phyloP scores from a whole-genome alignment of 2,888 invertebrate species.

The Cyclophora albipunctata region DNA sequence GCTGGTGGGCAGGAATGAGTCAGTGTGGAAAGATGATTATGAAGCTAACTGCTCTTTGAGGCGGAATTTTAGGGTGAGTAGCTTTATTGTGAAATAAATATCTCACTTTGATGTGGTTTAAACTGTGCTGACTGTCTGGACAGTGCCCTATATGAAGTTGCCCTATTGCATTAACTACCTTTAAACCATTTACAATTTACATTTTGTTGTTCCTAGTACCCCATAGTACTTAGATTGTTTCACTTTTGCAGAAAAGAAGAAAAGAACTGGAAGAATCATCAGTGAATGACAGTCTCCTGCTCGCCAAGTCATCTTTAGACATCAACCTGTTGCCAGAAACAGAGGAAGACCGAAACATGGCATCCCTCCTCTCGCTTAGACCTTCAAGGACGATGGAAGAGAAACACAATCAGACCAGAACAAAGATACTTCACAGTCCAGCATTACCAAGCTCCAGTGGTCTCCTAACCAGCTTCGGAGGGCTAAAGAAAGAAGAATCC shows the following conservation, averaged over 20 bases:
- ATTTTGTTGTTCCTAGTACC: too few relatives aligned
- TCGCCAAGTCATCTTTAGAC: constrained; percentile 84
- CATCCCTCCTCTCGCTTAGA: constrained; percentile 82
- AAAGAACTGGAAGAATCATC: constrained; percentile 82
- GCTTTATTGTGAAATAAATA: background rate
- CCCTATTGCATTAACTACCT: too few relatives aligned
- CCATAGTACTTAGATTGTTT: too few relatives aligned
- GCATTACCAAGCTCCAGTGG: constrained; percentile 74
- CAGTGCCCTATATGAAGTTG: too few relatives aligned
- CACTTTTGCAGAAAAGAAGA: constrained; percentile 73
- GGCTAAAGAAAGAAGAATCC: constrained; percentile 72
- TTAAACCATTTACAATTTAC: too few relatives aligned
- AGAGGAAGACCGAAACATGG: constrained; percentile 86
- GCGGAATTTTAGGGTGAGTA: constrained; percentile 87
- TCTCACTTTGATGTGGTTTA: too few relatives aligned
- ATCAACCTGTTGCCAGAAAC: constrained; percentile 86
- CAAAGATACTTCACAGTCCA: constrained; percentile 70
- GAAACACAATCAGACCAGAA: constrained; percentile 63
- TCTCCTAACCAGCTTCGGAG: constrained; percentile 66
- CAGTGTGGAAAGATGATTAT: constrained; percentile 94
- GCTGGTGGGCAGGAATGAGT: constrained; percentile 86
- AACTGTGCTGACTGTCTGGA: too few relatives aligned
- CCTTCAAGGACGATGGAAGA: constrained; percentile 78
- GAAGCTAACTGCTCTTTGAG: constrained; percentile 90
- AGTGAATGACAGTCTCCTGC: constrained; percentile 80